Evolutionary conservation across 2,797 vertebrate species (phyloP).

Genomic region (Balearica regulorum): DNA sequence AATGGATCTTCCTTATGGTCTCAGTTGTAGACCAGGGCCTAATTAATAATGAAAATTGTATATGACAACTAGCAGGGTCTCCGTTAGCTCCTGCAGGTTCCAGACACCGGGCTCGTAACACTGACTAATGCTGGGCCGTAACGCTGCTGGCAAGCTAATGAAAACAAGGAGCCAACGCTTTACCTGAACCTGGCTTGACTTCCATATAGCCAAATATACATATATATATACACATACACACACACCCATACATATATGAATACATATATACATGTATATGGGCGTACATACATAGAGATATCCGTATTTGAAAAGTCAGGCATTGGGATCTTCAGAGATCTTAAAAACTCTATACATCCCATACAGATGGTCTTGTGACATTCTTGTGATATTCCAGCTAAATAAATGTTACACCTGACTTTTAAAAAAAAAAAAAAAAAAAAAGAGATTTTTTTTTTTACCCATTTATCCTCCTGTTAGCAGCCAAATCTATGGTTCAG

Average conservation of each 20-base stretch:
- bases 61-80: neutral
- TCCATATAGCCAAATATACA: neutral
- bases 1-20: neutral
- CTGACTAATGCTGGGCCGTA: neutral
- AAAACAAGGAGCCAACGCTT: neutral
- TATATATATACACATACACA: too few species aligned
- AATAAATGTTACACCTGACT: neutral
- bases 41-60: neutral
- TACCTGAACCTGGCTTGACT: neutral
- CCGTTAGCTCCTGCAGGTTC: neutral
- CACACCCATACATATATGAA: accelerated
- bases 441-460: neutral
- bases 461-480: neutral
- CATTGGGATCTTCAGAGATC: neutral
- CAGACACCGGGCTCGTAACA: accelerated
- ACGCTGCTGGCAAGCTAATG: neutral
- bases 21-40: neutral
- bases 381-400: neutral
- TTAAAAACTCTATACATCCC: neutral
- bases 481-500: neutral
- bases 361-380: neutral
- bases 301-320: neutral
- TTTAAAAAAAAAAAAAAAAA: too few species aligned
- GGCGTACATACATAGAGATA: accelerated
- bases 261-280: neutral